Evolutionary conservation across 1,140 invertebrate genomes (phyloP).

Genomic region (Pomacea maculata): DNA sequence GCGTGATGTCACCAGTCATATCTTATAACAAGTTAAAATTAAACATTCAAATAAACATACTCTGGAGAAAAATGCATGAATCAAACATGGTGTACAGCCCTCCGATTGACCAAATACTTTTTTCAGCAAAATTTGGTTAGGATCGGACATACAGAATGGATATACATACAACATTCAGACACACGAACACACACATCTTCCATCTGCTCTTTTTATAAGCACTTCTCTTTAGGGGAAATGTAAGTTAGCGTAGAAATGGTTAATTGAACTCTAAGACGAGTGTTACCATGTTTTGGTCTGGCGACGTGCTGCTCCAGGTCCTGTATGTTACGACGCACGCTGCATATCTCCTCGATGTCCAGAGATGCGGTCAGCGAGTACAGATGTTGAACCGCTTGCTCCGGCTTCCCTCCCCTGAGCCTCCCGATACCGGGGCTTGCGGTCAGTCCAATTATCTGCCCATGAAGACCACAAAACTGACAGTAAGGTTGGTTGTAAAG

Average conservation of each 20-base stretch:
- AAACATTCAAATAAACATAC: not conserved
- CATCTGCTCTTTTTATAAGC: too few relatives aligned
- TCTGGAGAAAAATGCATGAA: not conserved
- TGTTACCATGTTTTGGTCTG: not conserved
- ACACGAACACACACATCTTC: too few relatives aligned
- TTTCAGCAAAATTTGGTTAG: not conserved
- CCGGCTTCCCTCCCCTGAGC: conserved; percentile 30
- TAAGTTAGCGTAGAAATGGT: not conserved
- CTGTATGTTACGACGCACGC: conserved; percentile 29
- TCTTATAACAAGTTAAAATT: too few relatives aligned
- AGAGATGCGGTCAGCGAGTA: conserved; percentile 54
- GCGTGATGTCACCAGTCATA: too few relatives aligned
- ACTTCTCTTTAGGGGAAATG: too few relatives aligned
- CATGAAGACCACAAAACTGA: not conserved
- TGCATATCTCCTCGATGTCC: conserved; percentile 46
- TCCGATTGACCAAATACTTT: not conserved
- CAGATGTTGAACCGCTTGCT: conserved; percentile 49
- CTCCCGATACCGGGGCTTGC: conserved; percentile 63
- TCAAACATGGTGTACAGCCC: not conserved
- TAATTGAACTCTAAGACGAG: not conserved
- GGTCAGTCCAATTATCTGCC: conserved; percentile 63
- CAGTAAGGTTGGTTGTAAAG: not conserved
- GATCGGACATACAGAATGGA: not conserved
- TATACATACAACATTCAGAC: not conserved
- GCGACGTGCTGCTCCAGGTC: conserved; percentile 37